Conservation (phyloP, 1,140 invertebrate genomes). For the Chlorops oryzae region DNA sequence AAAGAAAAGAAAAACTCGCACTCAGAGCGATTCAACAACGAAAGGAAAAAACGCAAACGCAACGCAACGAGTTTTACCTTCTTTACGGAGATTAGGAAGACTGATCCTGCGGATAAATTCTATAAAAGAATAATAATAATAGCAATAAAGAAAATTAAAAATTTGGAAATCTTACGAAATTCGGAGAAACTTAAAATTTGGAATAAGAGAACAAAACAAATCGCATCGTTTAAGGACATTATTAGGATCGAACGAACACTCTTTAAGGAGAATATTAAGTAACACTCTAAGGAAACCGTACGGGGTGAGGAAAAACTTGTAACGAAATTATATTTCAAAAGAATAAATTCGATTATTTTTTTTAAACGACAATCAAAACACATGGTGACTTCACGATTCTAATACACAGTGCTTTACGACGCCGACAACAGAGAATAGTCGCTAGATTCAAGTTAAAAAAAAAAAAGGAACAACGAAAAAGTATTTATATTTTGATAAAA, state of each 20-base stretch:
- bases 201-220: not conserved
- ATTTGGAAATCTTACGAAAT: not conserved
- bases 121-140: constrained; percentile 40
- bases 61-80: not conserved
- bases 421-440: no score
- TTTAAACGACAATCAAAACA: not conserved
- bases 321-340: constrained; percentile 11
- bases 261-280: no score
- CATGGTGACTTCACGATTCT: no score
- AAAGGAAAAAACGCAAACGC: constrained; percentile 4
- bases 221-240: no score
- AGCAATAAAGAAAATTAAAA: constrained; percentile 10
- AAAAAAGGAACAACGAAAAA: not conserved
- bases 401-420: no score
- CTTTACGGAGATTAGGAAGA: constrained; percentile 25
- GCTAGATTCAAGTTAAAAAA: not conserved
- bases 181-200: not conserved
- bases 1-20: constrained; percentile 5
- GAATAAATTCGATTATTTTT: not conserved
- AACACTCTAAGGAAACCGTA: no score
- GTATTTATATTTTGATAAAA: not conserved
- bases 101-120: constrained; percentile 48
- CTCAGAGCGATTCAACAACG: constrained; percentile 3
- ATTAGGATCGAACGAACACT: no score
- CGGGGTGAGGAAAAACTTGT: no score